Conservation (phyloP, 1,140 invertebrate species). For the Adelges cooleyi region DNA sequence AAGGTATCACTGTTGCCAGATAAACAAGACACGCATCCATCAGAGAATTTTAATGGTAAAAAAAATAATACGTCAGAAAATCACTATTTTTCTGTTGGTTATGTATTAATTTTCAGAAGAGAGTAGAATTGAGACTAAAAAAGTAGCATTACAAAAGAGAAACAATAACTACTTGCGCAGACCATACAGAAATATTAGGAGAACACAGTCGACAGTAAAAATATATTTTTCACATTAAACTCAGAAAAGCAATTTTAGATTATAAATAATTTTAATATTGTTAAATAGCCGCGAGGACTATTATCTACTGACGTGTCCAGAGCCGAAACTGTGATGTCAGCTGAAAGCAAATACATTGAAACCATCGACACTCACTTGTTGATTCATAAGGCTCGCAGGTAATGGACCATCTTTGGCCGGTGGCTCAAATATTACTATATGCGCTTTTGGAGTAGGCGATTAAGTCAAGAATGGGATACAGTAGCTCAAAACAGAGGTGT, state of each 20-base stretch:
- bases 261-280: no score
- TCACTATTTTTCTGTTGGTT: background rate
- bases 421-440: background rate
- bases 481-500: background rate
- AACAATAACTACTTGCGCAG: background rate
- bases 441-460: background rate
- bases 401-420: background rate
- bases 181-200: background rate
- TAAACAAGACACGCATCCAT: background rate
- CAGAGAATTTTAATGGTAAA: constrained; percentile 5
- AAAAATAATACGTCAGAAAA: background rate
- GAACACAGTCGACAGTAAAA: constrained; percentile 22
- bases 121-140: background rate
- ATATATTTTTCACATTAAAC: background rate
- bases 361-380: constrained; percentile 16
- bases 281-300: background rate
- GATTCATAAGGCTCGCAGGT: constrained; percentile 17
- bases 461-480: constrained; percentile 18
- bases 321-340: background rate
- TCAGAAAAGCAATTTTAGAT: no score
- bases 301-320: background rate
- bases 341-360: constrained; percentile 18
- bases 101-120: constrained; percentile 1
- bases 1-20: constrained; percentile 16
- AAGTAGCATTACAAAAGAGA: background rate